Percentiles rank a stretch among this genome's conserved stretches.
Evolutionary conservation across 2,797 vertebrate species (phyloP).

Genomic region (Chromobotia macracanthus): DNA sequence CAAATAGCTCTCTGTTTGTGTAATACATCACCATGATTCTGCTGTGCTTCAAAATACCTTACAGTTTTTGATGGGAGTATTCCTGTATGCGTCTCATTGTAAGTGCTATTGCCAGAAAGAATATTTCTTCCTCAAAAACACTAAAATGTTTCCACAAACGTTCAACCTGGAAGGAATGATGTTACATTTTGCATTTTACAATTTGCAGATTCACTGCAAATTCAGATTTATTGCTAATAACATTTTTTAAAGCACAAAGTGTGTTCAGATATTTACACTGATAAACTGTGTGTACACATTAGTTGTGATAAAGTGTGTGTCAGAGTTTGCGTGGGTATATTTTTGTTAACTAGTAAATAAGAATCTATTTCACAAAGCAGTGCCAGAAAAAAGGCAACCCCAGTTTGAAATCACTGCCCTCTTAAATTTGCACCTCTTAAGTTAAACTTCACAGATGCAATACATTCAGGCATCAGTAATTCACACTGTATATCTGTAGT

Average conservation of each 20-base stretch:
- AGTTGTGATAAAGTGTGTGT: too few species aligned
- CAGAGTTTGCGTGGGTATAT: background rate
- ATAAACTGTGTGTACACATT: too few species aligned
- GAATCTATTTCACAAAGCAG: conserved; percentile 1
- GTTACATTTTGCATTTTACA: too few species aligned
- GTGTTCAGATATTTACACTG: background rate
- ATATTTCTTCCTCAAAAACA: background rate
- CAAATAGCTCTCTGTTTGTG: conserved; percentile 3
- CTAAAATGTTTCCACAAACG: background rate
- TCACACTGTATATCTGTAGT: conserved; percentile 3
- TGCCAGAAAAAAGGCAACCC: background rate
- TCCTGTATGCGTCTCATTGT: background rate
- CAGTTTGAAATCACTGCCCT: background rate
- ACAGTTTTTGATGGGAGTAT: background rate
- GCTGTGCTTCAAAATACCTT: background rate
- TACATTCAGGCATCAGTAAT: conserved; percentile 3
- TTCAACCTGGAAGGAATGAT: too few species aligned
- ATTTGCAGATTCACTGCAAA: too few species aligned
- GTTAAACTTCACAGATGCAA: conserved; percentile 5
- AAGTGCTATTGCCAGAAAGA: background rate
- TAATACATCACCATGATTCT: background rate
- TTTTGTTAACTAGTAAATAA: background rate
- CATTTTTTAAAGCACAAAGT: background rate
- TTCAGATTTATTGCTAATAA: background rate
- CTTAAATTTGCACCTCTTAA: background rate